These are phyloP conservation scores for Polymixis lichenea DNA, from an alignment of 2,888 invertebrate genomes.

Conservation along the genomic window DNA sequence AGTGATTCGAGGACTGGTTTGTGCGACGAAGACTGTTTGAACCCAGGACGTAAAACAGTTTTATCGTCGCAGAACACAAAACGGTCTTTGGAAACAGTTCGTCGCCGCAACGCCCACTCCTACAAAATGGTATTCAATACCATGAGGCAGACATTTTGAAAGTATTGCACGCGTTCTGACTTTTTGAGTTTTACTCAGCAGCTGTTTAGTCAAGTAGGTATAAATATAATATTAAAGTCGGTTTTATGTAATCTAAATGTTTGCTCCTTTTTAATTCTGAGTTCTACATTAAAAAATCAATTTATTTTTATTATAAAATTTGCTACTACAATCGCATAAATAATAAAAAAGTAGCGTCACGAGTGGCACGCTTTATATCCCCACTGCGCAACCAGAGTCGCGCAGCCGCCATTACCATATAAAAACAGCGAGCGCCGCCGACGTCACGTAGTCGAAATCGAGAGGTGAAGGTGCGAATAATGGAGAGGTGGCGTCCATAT, in stretches of 20 bases:
- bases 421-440: slow-evolving; percentile 82
- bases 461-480: slow-evolving; percentile 88
- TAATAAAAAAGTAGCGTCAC: slow-evolving; percentile 27
- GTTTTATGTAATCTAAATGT: not conserved
- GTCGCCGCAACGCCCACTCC: too few species aligned
- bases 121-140: not conserved
- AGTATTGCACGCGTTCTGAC: not conserved
- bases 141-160: not conserved
- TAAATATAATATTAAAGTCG: not conserved
- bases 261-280: not conserved
- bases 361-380: slow-evolving; percentile 80
- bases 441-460: slow-evolving; percentile 89
- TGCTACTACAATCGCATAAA: slow-evolving; percentile 15
- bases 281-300: not conserved
- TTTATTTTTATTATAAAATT: not conserved
- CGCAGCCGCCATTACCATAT: slow-evolving; percentile 86
- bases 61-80: too few species aligned
- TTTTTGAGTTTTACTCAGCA: not conserved
- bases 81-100: too few species aligned
- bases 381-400: slow-evolving; percentile 81
- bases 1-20: too few species aligned
- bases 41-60: too few species aligned
- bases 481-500: slow-evolving; percentile 89
- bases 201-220: not conserved
- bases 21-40: too few species aligned